These are phyloP conservation scores for Clarias gariepinus DNA, from an alignment of 2,113 vertebrate species.

Conservation along the genomic window DNA sequence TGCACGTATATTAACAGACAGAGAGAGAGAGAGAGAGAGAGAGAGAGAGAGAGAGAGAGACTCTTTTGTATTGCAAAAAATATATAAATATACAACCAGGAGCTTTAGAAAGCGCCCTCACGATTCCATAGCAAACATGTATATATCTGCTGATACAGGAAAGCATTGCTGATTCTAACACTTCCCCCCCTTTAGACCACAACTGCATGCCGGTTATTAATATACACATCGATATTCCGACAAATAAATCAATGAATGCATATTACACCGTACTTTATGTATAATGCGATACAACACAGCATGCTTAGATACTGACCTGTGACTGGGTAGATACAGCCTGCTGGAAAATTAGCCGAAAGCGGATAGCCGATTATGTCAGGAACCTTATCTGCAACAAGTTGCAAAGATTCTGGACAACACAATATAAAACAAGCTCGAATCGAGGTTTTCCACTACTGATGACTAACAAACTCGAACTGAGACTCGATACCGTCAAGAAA, in stretches of 20 bases:
- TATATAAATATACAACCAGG: background rate
- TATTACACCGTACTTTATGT: no score
- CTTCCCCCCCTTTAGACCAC: background rate
- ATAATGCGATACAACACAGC: background rate
- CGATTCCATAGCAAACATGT: background rate
- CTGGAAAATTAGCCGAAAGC: background rate
- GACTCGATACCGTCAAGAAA: background rate
- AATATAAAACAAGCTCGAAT: no score
- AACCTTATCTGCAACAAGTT: background rate
- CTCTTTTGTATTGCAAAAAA: no score
- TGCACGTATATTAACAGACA: background rate
- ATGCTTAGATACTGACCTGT: background rate
- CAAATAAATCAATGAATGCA: background rate
- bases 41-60: rapidly evolving
- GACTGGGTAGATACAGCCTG: background rate
- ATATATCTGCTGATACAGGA: background rate
- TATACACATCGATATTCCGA: background rate
- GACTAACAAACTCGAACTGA: rapidly evolving
- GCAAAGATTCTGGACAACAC: background rate
- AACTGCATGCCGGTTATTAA: background rate
- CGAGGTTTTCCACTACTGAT: no score
- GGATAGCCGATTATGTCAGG: background rate
- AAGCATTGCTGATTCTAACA: background rate
- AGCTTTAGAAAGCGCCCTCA: background rate
- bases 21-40: no score